Base-by-base conservation (phyloP, 1,140 invertebrate species). In the Caerostris darwini region DNA sequence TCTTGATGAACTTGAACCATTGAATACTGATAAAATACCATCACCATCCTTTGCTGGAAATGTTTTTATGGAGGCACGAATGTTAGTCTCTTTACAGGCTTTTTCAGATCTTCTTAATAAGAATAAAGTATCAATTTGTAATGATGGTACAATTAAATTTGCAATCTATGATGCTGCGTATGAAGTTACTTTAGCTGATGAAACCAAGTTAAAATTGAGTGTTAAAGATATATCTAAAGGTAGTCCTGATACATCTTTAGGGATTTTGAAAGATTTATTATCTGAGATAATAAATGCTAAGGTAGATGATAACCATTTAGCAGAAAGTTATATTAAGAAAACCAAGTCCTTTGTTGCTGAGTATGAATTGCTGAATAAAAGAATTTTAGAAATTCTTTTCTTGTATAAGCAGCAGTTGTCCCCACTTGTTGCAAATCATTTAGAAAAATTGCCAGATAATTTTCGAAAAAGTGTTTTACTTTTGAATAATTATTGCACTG, bases 41-140 rank as follows among this genome's bases (percentile, higher is more conserved):
- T 85, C 93, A n/a, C 93, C 71, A 85, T 94, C 93, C 19, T 94
- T 94, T 90, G 87, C 93, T 83, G 93, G 93, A 58, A 90, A 90
- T 94, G 69, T 94, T n/a, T 94, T 69, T 61, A 94, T 94, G 93
- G 93, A 94, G 58, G 77, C 86, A 6, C 57, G 69, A 5, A 94
- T 94, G 93, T 50, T 34, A 50, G 93, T 59, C 67, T 8, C 88
- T 56, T 54, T 94, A 14, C 71, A 94, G 50, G 87, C 88, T 19
- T 94, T 94, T 87, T 82, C 88, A 17, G 87, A 94, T 85, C 50
- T 90, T 50, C 34, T 94, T 2, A 94, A 90, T 64, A 57, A 85
- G 50, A 83, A 88, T 64, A 94, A 94, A 85, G 81, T 86, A 17
- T 90, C 87, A 61, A 90, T 94, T 90, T 94, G 71, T 4, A 94